Conservation (phyloP, 2,797 vertebrate species). For the Pseudomugil gertrudae region DNA sequence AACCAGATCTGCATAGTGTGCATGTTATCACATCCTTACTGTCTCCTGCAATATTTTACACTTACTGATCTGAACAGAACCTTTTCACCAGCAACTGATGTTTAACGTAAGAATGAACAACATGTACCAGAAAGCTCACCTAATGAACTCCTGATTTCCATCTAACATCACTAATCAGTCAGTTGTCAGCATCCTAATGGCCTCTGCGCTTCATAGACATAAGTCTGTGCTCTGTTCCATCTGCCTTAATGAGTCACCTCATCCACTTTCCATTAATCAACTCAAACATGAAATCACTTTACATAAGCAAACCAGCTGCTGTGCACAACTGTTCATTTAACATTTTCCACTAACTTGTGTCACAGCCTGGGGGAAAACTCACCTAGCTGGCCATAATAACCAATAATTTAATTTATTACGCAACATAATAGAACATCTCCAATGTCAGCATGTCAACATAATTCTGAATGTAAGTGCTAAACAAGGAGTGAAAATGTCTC, state of each 20-base stretch:
- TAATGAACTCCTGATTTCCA: not conserved
- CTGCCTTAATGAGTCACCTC: slow-evolving; percentile 3
- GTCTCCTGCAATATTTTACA: slow-evolving; percentile 18
- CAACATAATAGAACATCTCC: slow-evolving; percentile 52
- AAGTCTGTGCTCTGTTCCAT: slow-evolving; percentile 1
- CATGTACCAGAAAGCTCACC: slow-evolving; percentile 5
- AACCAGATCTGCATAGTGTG: slow-evolving; percentile 31
- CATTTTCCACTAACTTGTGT: slow-evolving; percentile 48
- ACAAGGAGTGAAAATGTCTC: slow-evolving; percentile 13
- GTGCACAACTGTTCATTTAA: slow-evolving; percentile 37
- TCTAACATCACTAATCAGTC: slow-evolving; percentile 1
- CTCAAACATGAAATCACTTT: slow-evolving; percentile 47
- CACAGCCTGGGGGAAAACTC: slow-evolving; percentile 34
- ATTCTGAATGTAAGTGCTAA: slow-evolving; percentile 35
- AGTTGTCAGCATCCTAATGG: not conserved
- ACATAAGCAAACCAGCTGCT: slow-evolving; percentile 36
- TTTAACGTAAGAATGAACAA: not conserved
- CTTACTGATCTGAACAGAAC: not conserved
- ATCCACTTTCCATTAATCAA: slow-evolving; percentile 50
- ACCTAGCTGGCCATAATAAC: slow-evolving; percentile 59
- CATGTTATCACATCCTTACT: slow-evolving; percentile 19
- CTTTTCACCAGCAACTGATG: not conserved
- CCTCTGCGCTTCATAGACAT: not conserved
- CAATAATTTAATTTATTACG: slow-evolving; percentile 59
- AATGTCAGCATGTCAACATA: slow-evolving; percentile 35